phyloP scores from a whole-genome alignment of 1,140 invertebrate genomes.

The fruit fly (Drosophila melanogaster) region DNA sequence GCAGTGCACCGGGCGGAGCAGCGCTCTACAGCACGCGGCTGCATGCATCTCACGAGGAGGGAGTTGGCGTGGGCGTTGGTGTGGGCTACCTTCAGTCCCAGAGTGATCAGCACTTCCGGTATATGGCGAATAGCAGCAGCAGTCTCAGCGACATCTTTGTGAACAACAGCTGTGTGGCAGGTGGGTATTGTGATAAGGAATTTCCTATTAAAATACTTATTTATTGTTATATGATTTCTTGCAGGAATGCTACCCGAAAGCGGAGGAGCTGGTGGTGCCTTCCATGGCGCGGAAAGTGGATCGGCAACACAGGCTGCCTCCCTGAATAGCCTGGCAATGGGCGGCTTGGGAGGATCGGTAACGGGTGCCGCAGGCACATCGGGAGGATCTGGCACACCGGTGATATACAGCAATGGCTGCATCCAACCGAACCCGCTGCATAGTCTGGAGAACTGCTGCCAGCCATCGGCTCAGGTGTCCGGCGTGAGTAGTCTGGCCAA shows the following conservation, averaged over 20 bases:
- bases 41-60: conserved; percentile 57
- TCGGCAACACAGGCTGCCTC: conserved; percentile 53
- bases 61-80: conserved; percentile 15
- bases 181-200: conserved; percentile 6
- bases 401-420: conserved; percentile 67
- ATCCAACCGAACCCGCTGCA: conserved; percentile 76
- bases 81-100: conserved; percentile 70
- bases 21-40: conserved; percentile 61
- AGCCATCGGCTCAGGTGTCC: conserved; percentile 85
- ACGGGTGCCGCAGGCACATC: conserved; percentile 4
- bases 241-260: conserved; percentile 11
- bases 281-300: conserved; percentile 23
- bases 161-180: conserved; percentile 69
- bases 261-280: conserved; percentile 16
- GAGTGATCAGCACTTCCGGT: conserved; percentile 81
- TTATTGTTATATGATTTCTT: background rate
- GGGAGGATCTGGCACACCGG: conserved; percentile 47
- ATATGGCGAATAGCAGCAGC: conserved; percentile 75
- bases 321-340: conserved; percentile 58
- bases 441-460: conserved; percentile 80
- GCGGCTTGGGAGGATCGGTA: conserved; percentile 18
- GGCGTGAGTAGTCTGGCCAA: conserved; percentile 89
- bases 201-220: background rate
- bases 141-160: conserved; percentile 83
- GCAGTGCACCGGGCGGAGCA: conserved; percentile 31